Evolutionary conservation across 2,888 invertebrate genomes (phyloP).

Genomic region (Quadroppia sp.): DNA sequence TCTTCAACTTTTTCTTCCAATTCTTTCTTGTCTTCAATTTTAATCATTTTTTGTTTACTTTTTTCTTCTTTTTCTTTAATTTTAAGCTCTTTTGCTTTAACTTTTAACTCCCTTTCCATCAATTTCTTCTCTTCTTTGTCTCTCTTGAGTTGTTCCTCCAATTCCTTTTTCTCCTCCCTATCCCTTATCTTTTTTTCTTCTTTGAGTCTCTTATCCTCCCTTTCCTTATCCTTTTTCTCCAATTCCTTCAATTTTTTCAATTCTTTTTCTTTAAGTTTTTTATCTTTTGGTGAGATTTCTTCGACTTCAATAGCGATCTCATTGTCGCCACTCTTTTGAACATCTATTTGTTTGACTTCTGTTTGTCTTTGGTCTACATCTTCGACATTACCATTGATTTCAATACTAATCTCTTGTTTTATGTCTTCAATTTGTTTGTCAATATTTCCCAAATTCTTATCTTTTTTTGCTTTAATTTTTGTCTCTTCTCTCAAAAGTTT

Average conservation of each 20-base stretch:
- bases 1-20: too few relatives aligned
- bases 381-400: conserved; percentile 27
- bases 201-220: conserved; percentile 5
- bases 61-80: background rate
- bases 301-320: too few relatives aligned
- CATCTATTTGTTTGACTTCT: background rate
- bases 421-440: background rate
- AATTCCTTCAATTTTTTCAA: background rate
- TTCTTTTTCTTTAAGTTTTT: conserved; percentile 5
- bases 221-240: conserved; percentile 21
- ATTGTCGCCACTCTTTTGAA: too few relatives aligned
- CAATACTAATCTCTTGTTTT: conserved; percentile 10
- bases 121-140: background rate
- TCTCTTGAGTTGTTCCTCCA: conserved; percentile 6
- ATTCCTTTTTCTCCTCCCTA: conserved; percentile 9
- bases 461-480: background rate
- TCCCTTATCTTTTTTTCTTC: background rate
- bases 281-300: conserved; percentile 5
- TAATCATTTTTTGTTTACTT: background rate
- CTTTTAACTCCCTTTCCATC: background rate
- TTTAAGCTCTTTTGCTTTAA: conserved; percentile 8
- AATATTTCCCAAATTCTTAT: conserved; percentile 12
- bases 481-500: background rate
- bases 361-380: background rate
- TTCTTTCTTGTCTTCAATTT: too few relatives aligned